Percentiles rank a stretch among this genome's conserved stretches.
phyloP scores from a whole-genome alignment of 2,888 invertebrate genomes.

The Psylliodes chrysocephalus region DNA sequence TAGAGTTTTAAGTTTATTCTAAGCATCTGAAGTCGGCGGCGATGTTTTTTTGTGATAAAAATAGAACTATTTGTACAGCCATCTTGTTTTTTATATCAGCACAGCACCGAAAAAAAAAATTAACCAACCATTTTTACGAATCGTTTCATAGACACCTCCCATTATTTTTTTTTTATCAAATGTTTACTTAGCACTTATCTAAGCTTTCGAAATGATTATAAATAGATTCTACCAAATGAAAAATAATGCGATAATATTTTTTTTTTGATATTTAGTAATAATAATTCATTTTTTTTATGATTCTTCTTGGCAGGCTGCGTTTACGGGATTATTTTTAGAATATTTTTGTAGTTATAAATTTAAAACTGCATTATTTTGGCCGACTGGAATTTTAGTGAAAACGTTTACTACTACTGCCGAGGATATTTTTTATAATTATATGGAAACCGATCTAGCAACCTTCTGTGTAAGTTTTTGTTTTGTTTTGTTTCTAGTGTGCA shows the following conservation, averaged over 20 bases:
- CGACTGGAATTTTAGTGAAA: conserved; percentile 15
- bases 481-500: neutral
- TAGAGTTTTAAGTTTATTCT: conserved; percentile 13
- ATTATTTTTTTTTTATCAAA: conserved; percentile 36
- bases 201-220: conserved; percentile 25
- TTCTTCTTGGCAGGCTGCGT: conserved; percentile 29
- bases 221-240: conserved; percentile 8
- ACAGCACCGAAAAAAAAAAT: conserved; percentile 44
- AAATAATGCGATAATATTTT: conserved; percentile 23
- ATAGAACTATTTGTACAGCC: conserved; percentile 64
- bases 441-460: neutral
- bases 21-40: too few species aligned
- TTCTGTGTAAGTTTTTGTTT: conserved; percentile 5
- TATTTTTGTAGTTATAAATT: conserved; percentile 31
- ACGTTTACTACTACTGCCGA: neutral
- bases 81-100: conserved; percentile 56
- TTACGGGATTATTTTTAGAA: conserved; percentile 40
- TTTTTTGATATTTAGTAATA: neutral
- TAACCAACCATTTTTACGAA: conserved; percentile 42
- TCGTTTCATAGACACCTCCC: conserved; percentile 36
- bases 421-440: conserved; percentile 16
- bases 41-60: conserved; percentile 56
- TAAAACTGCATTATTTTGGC: conserved; percentile 21
- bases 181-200: conserved; percentile 41
- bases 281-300: conserved; percentile 26